These are phyloP conservation scores for Melanitta fusca DNA, from an alignment of 2,797 vertebrate species.

Conservation along the genomic window DNA sequence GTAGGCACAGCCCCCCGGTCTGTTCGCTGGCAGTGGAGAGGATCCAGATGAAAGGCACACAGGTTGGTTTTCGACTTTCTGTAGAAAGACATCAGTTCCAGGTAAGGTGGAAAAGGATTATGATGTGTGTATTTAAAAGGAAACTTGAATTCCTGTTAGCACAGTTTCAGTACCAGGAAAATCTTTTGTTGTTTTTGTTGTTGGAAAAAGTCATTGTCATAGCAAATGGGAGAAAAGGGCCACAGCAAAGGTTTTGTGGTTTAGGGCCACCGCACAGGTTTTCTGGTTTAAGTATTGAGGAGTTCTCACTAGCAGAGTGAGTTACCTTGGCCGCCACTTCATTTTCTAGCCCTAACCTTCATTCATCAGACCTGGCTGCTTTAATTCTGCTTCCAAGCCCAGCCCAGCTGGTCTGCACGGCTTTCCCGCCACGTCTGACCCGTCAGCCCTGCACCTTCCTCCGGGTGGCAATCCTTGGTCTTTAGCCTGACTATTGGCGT, in stretches of 20 bases:
- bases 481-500: neutral
- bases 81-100: neutral
- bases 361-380: neutral
- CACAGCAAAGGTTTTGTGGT: neutral
- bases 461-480: neutral
- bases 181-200: neutral
- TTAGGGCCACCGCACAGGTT: neutral
- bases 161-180: neutral
- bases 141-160: neutral
- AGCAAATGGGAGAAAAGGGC: neutral
- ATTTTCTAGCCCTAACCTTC: neutral
- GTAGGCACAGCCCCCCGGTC: neutral
- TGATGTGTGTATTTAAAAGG: neutral
- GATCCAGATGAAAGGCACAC: neutral
- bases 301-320: rapidly evolving
- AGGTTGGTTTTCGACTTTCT: neutral
- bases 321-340: neutral
- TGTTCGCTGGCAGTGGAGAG: neutral
- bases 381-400: neutral
- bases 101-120: neutral
- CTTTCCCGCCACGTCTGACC: neutral
- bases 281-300: neutral
- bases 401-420: neutral
- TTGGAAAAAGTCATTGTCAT: neutral
- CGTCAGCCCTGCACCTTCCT: neutral